These are phyloP conservation scores for Telenomus remus DNA, from an alignment of 1,140 invertebrate genomes.

Conservation along the genomic window DNA sequence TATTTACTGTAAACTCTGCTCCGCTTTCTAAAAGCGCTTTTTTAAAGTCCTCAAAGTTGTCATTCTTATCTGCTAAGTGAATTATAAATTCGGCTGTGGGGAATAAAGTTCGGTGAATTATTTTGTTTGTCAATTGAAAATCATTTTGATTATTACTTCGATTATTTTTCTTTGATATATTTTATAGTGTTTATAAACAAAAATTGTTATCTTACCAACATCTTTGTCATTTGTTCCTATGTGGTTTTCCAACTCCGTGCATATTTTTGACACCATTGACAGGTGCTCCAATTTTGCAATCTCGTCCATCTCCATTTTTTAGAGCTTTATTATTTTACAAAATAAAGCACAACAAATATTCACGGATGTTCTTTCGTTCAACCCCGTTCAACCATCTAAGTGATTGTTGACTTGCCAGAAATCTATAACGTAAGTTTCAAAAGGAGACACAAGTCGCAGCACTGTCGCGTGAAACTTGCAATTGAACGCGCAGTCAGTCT, in stretches of 20 bases:
- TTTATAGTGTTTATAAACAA: not conserved
- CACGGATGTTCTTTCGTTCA: too few species aligned
- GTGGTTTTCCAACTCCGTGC: slow-evolving; percentile 98
- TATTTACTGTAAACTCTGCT: slow-evolving; percentile 87
- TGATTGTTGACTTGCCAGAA: too few species aligned
- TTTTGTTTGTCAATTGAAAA: slow-evolving; percentile 1
- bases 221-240: slow-evolving; percentile 98
- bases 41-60: slow-evolving; percentile 91
- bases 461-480: too few species aligned
- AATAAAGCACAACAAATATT: too few species aligned
- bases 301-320: slow-evolving; percentile 83
- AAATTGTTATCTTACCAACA: slow-evolving; percentile 80
- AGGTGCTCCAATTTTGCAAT: slow-evolving; percentile 93
- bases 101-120: slow-evolving; percentile 54
- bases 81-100: slow-evolving; percentile 97
- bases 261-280: slow-evolving; percentile 97
- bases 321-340: too few species aligned
- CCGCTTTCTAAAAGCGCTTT: slow-evolving; percentile 92
- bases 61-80: slow-evolving; percentile 91
- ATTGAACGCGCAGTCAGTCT: too few species aligned
- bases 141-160: too few species aligned
- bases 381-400: too few species aligned
- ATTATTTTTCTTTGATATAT: not conserved
- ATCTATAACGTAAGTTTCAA: too few species aligned
- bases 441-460: too few species aligned